These are phyloP conservation scores for Hybognathus amarus DNA, from an alignment of 2,797 vertebrate genomes.

Conservation along the genomic window DNA sequence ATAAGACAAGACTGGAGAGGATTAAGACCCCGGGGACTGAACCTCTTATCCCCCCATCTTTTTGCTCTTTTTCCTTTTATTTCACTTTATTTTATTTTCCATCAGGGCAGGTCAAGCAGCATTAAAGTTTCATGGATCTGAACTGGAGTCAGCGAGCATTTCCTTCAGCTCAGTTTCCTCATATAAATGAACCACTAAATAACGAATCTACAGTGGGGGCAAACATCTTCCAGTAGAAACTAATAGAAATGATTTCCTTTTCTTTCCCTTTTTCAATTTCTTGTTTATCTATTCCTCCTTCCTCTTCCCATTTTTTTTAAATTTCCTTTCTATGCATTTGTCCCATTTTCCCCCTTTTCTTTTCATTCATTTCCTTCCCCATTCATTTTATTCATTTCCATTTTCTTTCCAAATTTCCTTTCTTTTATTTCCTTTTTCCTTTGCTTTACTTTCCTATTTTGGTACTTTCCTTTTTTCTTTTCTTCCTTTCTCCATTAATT, in stretches of 20 bases:
- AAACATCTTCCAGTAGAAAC: conserved; percentile 58
- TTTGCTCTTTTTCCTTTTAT: background rate
- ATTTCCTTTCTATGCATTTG: background rate
- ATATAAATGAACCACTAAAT: conserved; percentile 49
- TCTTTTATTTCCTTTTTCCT: conserved; percentile 41
- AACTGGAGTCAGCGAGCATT: conserved; percentile 30
- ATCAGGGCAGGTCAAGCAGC: conserved; percentile 34
- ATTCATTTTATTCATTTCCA: conserved; percentile 22
- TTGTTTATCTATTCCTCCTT: conserved; percentile 72
- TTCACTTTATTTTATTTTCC: conserved; percentile 44
- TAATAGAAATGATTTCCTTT: conserved; percentile 76
- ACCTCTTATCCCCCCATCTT: conserved; percentile 9
- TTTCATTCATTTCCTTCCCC: conserved; percentile 25
- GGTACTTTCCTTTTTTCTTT: background rate
- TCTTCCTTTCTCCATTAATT: background rate
- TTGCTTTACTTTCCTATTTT: conserved; percentile 48
- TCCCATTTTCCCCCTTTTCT: background rate
- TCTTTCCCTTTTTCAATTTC: conserved; percentile 30
- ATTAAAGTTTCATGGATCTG: conserved; percentile 53
- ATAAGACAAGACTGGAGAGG: conserved; percentile 34
- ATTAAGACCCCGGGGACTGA: conserved; percentile 18
- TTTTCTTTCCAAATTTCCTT: conserved; percentile 68
- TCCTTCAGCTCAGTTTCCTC: conserved; percentile 48
- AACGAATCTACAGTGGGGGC: background rate
- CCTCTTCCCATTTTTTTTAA: conserved; percentile 44